Evolutionary conservation across 2,888 invertebrate species (phyloP), one percentile per base, ranked within the genome.

Genomic region (Catocala sponsa): DNA sequence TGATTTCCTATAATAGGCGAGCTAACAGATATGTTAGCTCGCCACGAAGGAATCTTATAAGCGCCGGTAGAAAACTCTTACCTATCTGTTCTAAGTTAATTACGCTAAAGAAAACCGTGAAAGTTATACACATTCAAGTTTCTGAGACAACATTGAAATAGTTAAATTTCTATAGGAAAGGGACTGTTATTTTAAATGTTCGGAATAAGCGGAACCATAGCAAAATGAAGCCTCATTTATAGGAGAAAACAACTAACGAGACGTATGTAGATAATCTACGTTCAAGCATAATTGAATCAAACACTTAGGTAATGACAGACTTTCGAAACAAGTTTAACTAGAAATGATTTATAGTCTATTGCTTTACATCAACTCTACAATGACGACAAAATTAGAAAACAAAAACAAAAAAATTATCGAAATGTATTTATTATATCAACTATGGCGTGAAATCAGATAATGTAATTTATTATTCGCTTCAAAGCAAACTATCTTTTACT

Each of bases 391-490:
- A 7, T 13, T 13, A 50, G 47, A 43, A 56, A n/a, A n/a, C n/a
- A n/a, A n/a, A 56, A 48, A 49, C 25, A 44, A 62, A 46, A 11
- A 59, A 53, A 56, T 10, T 6, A 13, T 41, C 56, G 13, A 33
- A 33, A 15, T 38, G 9, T 62, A 53, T 52, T 56, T 35, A 38
- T 38, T 38, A 41, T 59, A 65, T 58, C 43, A 44, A 61, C 47
- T 62, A 63, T 59, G 61, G 58, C 65, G 44, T 71, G 59, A 75
- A 77, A 71, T 74, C 60, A 51, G 59, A 54, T 65, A 62, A 64
- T 52, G 63, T 63, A 63, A 64, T 65, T 65, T 58, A 53, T 59
- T 32, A 52, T 59, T 63, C 62, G 57, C 50, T 65, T 49, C 62
- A 13, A 51, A 59, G 44, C 41, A 44, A 62, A 49, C 67, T 68